Conservation (phyloP, 2,888 invertebrate genomes). For the Zonitis immaculata region DNA sequence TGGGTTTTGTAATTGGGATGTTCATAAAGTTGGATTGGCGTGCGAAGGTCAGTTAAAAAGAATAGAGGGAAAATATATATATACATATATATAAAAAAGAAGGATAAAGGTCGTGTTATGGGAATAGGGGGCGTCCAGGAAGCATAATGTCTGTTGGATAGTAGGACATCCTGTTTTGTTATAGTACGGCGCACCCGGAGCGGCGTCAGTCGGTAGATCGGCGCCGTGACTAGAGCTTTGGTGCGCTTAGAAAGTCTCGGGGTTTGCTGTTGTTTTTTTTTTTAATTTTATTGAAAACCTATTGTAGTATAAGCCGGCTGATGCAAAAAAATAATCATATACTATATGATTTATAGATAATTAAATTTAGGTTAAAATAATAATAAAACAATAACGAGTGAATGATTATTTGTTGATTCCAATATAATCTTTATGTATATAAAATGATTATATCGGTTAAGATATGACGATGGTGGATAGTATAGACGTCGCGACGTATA, state of each 20-base stretch:
- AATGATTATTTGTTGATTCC: not conserved
- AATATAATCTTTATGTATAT: not conserved
- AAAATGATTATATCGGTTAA: not conserved
- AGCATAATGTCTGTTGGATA: conserved; percentile 1
- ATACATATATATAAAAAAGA: too few species aligned
- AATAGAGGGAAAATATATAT: too few species aligned
- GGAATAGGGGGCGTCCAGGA: conserved; percentile 1
- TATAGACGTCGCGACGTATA: conserved; percentile 13
- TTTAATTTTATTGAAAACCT: conserved; percentile 7
- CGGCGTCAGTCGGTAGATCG: conserved; percentile 14
- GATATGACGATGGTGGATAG: conserved; percentile 10
- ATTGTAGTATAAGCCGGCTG: not conserved
- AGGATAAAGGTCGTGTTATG: conserved; percentile 4
- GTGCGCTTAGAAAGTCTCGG: conserved; percentile 6
- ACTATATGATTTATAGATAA: not conserved
- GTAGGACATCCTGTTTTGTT: not conserved
- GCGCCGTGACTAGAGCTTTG: conserved; percentile 8
- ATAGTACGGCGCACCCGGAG: conserved; percentile 16
- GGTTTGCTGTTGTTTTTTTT: conserved; percentile 4
- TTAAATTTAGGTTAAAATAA: too few species aligned
- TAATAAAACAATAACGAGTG: not conserved
- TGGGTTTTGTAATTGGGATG: not conserved
- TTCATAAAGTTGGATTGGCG: not conserved
- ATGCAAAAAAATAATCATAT: not conserved
- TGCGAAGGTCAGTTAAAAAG: not conserved